Evolutionary conservation across 2,113 vertebrate species (phyloP).

Genomic region (Excalfactoria chinensis): DNA sequence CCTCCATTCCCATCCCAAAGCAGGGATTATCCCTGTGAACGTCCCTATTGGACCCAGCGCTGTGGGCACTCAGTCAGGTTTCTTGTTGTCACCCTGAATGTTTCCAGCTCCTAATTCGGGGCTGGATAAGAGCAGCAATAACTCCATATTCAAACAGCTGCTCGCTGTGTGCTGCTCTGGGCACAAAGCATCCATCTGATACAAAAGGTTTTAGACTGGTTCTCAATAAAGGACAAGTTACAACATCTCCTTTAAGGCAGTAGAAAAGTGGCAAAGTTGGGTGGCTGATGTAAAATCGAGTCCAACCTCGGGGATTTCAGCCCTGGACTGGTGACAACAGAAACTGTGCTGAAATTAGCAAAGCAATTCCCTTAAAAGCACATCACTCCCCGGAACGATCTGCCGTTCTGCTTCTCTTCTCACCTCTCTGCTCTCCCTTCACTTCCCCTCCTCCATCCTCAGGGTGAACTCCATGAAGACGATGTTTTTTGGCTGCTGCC

Average conservation of each 20-base stretch:
- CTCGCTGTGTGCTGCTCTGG: not conserved
- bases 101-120: not conserved
- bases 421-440: not conserved
- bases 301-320: not conserved
- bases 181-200: not conserved
- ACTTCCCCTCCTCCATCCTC: not conserved
- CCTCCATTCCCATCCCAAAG: too few species aligned
- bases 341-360: not conserved
- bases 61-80: fast-evolving
- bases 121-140: not conserved
- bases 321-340: not conserved
- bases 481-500: not conserved
- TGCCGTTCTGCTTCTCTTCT: not conserved
- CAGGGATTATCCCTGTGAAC: too few species aligned
- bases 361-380: not conserved
- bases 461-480: not conserved
- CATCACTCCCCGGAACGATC: not conserved
- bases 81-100: fast-evolving
- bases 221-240: not conserved
- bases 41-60: too few species aligned
- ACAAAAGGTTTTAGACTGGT: not conserved
- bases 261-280: not conserved
- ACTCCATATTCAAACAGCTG: not conserved
- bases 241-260: not conserved
- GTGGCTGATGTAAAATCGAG: not conserved